These are phyloP conservation scores for Penaeus monodon DNA, from an alignment of 2,888 invertebrate species.

Conservation along the genomic window DNA sequence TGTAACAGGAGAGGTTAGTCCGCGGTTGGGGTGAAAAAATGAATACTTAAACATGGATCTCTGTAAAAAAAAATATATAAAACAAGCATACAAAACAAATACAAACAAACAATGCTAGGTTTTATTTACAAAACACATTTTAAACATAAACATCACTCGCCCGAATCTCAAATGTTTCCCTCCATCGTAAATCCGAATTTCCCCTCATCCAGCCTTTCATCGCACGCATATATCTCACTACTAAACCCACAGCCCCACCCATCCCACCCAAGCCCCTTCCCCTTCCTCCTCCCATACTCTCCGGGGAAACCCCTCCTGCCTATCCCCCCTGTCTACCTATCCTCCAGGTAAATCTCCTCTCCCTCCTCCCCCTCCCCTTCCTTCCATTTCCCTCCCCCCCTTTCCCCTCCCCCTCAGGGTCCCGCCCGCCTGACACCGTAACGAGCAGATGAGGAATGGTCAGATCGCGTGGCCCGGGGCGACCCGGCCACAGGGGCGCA, in stretches of 20 bases:
- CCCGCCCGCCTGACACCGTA: slow-evolving; percentile 28
- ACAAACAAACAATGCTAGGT: too few relatives aligned
- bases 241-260: background rate
- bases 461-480: slow-evolving; percentile 38
- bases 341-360: background rate
- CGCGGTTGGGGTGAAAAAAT: too few relatives aligned
- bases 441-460: slow-evolving; percentile 41
- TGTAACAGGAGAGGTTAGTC: too few relatives aligned
- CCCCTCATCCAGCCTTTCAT: background rate
- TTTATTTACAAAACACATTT: too few relatives aligned
- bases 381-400: background rate
- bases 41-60: too few relatives aligned
- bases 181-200: background rate
- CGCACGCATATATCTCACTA: background rate
- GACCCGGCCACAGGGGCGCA: slow-evolving; percentile 10
- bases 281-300: background rate
- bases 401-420: background rate
- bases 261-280: background rate
- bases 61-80: too few relatives aligned
- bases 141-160: too few relatives aligned
- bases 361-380: background rate
- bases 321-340: background rate
- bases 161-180: too few relatives aligned
- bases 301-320: background rate
- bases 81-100: too few relatives aligned